A percentile compares a stretch with the other conserved stretches of the same genome.
Conservation (phyloP, 2,888 invertebrate genomes). For the Orchestes rusci region DNA sequence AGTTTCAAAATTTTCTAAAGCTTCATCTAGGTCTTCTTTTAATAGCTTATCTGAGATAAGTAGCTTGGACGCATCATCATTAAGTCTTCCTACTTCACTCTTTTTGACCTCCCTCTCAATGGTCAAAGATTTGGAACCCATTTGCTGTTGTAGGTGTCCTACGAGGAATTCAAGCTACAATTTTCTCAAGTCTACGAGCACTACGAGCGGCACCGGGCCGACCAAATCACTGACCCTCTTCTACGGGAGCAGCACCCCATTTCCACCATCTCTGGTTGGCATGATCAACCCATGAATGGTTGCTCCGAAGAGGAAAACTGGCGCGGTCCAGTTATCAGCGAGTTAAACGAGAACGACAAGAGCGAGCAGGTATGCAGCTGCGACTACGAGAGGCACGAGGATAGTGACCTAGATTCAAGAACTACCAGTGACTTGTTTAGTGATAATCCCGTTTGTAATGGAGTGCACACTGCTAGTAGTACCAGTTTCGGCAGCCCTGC, state of each 20-base stretch:
- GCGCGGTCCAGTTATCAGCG: conserved; percentile 38
- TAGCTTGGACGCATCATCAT: no score
- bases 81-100: no score
- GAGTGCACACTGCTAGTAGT: conserved; percentile 42
- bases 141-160: conserved; percentile 79
- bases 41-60: no score
- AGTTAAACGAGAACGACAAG: conserved; percentile 38
- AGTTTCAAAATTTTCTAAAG: no score
- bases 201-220: conserved; percentile 87
- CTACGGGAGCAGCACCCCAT: conserved; percentile 87
- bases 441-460: conserved; percentile 49
- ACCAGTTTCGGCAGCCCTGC: conserved; percentile 40
- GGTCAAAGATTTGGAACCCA: no score
- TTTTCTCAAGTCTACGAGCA: conserved; percentile 97
- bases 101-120: no score
- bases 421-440: conserved; percentile 54
- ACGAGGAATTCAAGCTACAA: conserved; percentile 95
- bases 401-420: conserved; percentile 49
- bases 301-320: conserved; percentile 37
- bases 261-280: conserved; percentile 94
- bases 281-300: conserved; percentile 52
- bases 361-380: conserved; percentile 42
- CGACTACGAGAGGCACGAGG: conserved; percentile 45
- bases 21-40: no score
- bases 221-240: conserved; percentile 93